Conservation (phyloP, 2,888 invertebrate genomes). For the Timandra comae region DNA sequence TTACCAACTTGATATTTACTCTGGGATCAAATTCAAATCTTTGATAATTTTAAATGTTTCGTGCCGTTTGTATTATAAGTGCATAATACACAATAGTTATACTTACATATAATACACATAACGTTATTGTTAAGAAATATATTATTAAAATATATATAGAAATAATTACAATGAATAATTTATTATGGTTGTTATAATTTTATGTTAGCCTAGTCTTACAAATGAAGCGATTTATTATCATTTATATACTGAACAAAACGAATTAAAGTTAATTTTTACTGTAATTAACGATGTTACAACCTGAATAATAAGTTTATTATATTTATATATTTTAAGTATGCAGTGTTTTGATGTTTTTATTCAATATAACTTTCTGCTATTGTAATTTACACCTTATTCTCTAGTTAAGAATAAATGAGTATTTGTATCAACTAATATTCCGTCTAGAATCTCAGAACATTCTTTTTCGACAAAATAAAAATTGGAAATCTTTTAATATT, state of each 20-base stretch:
- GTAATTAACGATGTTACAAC: no score
- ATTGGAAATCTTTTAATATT: neutral
- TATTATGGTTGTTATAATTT: slow-evolving; percentile 31
- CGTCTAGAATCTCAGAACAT: slow-evolving; percentile 18
- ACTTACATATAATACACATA: slow-evolving; percentile 6
- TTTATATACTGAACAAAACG: slow-evolving; percentile 28
- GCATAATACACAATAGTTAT: slow-evolving; percentile 17
- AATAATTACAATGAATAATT: slow-evolving; percentile 26
- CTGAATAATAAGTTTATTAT: no score
- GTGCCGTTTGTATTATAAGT: slow-evolving; percentile 5
- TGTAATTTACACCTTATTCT: neutral
- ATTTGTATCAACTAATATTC: slow-evolving; percentile 2
- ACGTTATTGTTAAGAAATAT: slow-evolving; percentile 21
- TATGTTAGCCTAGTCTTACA: slow-evolving; percentile 40
- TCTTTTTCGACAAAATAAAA: neutral
- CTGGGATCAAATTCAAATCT: no score
- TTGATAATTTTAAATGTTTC: no score
- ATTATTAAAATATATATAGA: slow-evolving; percentile 20
- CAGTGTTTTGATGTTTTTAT: no score
- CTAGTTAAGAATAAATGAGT: neutral
- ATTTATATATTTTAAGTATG: no score
- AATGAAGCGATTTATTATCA: slow-evolving; percentile 20
- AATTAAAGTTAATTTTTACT: slow-evolving; percentile 10
- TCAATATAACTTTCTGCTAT: no score
- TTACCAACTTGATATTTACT: no score